phyloP scores from a whole-genome alignment of 2,888 invertebrate species.

The Lapara coniferarum region DNA sequence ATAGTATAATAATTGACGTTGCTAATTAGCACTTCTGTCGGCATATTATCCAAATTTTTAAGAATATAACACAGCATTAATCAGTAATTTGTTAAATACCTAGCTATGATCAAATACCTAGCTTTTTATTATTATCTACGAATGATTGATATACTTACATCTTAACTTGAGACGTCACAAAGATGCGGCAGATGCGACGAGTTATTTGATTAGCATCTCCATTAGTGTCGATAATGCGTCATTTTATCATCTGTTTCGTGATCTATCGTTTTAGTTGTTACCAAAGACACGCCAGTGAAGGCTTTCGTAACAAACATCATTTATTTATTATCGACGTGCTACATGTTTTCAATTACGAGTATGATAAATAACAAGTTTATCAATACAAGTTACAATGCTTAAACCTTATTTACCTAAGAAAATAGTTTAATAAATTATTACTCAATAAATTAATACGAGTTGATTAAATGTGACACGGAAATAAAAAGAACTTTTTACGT shows the following conservation, averaged over 20 bases:
- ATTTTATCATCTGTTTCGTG: slow-evolving; percentile 14
- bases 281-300: not conserved
- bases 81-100: too few species aligned
- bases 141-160: not conserved
- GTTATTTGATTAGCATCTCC: slow-evolving; percentile 26
- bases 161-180: not conserved
- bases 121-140: not conserved
- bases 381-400: not conserved
- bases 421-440: too few species aligned
- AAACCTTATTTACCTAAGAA: too few species aligned
- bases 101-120: too few species aligned
- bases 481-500: too few species aligned
- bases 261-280: slow-evolving; percentile 22
- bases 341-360: not conserved
- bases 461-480: too few species aligned
- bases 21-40: too few species aligned
- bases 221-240: slow-evolving; percentile 22
- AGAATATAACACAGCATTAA: too few species aligned
- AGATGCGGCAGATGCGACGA: not conserved
- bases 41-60: too few species aligned
- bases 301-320: slow-evolving; percentile 11
- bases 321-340: not conserved
- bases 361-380: slow-evolving; percentile 3
- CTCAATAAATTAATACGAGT: too few species aligned
- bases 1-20: too few species aligned